Evolutionary conservation across 2,113 vertebrate genomes (phyloP).

Genomic region (Phylloscopus trochilus): DNA sequence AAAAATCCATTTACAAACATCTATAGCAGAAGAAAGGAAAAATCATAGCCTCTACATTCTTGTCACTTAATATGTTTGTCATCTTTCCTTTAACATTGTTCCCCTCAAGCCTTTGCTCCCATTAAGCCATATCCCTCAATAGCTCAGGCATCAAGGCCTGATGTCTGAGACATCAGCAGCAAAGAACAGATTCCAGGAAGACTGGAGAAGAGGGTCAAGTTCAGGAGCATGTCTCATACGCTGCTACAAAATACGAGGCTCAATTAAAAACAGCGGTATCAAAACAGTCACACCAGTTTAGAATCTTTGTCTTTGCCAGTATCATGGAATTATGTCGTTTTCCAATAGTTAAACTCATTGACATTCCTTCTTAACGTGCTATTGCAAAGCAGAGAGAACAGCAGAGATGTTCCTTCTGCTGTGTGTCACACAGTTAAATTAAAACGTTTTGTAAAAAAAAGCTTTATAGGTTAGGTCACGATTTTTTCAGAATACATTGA

Average conservation of each 20-base stretch:
- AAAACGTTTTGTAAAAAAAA: neutral
- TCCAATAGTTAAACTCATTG: neutral
- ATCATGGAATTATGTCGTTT: neutral
- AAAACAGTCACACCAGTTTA: neutral
- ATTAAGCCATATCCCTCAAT: fast-evolving
- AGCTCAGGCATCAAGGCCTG: neutral
- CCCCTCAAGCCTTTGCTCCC: neutral
- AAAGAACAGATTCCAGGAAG: neutral
- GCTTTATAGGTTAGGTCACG: neutral
- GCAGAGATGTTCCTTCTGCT: neutral
- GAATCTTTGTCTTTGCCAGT: neutral
- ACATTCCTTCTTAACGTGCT: neutral
- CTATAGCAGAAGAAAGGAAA: neutral
- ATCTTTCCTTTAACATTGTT: neutral
- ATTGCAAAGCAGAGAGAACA: neutral
- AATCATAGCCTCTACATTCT: neutral
- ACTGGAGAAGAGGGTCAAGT: neutral
- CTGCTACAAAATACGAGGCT: neutral
- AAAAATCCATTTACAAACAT: neutral
- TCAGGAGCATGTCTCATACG: neutral
- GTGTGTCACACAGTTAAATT: neutral
- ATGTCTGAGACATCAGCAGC: neutral
- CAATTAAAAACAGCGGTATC: neutral
- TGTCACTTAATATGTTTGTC: neutral
- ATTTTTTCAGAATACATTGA: fast-evolving